Base-by-base conservation (phyloP, 2,888 invertebrate genomes). In the Drosophila prostipennis region DNA sequence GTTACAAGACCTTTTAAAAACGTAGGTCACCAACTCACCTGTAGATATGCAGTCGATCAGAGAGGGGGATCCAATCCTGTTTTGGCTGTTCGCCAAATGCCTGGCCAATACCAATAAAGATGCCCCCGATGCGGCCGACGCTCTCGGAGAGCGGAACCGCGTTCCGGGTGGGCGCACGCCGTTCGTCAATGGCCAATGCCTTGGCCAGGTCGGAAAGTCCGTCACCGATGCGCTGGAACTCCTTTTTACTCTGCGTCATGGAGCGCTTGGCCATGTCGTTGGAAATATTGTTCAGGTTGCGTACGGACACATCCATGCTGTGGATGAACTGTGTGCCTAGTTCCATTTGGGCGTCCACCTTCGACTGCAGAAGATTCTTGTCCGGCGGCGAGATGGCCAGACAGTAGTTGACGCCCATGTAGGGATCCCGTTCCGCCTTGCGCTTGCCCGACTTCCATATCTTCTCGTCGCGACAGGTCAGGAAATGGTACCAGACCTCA, bases 401-500 rank as follows among this genome's bases (percentile, higher is more conserved):
- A 92, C 98, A 98, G 92, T 97, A 98, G 92, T 96, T 97, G 32
- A 97, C 96, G 7, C 98, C 98, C 79, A 96, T 93, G 74, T 98
- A 94, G 84, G 97, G 96, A 91, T 99, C 99, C 88, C 96, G 96
- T 92, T 99, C 99, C 0, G 99, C 99, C 91, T 95, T 95, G 74
- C 99, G 93, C 92, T 99, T 99, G 4, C 99, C 99, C 51, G 94
- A 95, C 93, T 99, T 99, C 99, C 99, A 99, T 80, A 96, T 95
- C 91, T 98, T 98, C 86, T 98, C 99, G 92, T 99, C 99, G 7
- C 97, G 98, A 91, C 99, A 99, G 2, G 98, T 98, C 53, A 99
- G 94, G 91, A 99, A 99, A 91, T 99, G 99, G 90, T 96, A 95
- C 97, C 98, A 99, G 0, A 99, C 99, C 78, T 97, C 96, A 87